Evolutionary conservation across 2,888 invertebrate genomes (phyloP).

Genomic region (Cheilosia scutellata): DNA sequence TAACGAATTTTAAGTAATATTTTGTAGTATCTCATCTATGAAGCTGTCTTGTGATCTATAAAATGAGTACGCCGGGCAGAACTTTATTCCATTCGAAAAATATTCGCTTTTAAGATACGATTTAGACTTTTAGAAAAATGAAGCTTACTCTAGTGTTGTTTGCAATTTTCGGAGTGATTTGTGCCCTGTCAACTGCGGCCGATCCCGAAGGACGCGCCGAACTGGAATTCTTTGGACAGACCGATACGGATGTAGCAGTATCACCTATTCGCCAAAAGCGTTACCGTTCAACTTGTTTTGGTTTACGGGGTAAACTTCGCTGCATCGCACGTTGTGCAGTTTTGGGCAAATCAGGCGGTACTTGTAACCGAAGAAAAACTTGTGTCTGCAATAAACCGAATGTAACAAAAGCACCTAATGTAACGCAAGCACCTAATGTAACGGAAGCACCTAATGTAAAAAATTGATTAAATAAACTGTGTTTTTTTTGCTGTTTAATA

Average conservation of each 20-base stretch:
- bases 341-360: slow-evolving; percentile 81
- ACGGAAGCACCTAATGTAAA: background rate
- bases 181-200: slow-evolving; percentile 43
- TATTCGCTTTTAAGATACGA: background rate
- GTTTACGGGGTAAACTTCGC: slow-evolving; percentile 80
- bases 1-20: background rate
- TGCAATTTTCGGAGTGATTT: slow-evolving; percentile 46
- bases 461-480: no score
- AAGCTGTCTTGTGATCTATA: background rate
- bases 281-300: slow-evolving; percentile 81
- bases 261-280: slow-evolving; percentile 79
- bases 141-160: slow-evolving; percentile 37
- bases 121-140: background rate
- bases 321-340: slow-evolving; percentile 84
- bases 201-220: slow-evolving; percentile 16
- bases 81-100: background rate
- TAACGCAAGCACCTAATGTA: no score
- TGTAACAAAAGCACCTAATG: no score
- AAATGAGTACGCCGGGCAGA: background rate
- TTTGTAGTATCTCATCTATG: background rate
- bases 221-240: slow-evolving; percentile 30
- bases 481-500: no score
- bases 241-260: background rate
- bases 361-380: slow-evolving; percentile 81
- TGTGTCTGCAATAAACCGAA: slow-evolving; percentile 81